Evolutionary conservation across 2,113 vertebrate genomes (phyloP).

Genomic region (Heterotilapia buettikoferi): DNA sequence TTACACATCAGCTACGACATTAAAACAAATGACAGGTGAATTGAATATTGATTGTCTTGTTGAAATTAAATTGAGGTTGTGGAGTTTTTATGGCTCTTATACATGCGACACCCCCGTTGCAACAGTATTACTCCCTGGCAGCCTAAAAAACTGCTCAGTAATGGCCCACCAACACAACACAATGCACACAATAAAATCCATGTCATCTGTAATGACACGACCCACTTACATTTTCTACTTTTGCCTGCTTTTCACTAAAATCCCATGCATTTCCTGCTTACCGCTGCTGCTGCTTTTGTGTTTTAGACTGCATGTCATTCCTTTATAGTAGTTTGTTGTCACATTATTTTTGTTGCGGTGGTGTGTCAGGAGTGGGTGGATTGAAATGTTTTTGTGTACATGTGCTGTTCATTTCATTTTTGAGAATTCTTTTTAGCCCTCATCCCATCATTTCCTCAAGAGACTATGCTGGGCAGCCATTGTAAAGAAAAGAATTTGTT

Average conservation of each 20-base stretch:
- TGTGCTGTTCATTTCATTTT: not conserved
- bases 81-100: not conserved
- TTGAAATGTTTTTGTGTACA: not conserved
- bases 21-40: not conserved
- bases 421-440: not conserved
- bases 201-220: not conserved
- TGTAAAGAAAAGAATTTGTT: not conserved
- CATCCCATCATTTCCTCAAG: not conserved
- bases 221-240: not conserved
- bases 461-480: not conserved
- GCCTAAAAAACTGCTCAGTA: not conserved
- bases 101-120: not conserved
- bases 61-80: not conserved
- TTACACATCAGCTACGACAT: not conserved
- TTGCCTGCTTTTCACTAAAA: not conserved
- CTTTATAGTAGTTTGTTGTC: not conserved
- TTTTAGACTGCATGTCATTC: not conserved
- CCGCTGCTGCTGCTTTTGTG: not conserved
- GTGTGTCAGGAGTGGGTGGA: not conserved
- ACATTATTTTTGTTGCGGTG: not conserved
- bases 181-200: not conserved
- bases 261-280: not conserved
- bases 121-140: not conserved
- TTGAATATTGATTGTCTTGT: not conserved
- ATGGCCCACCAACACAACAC: not conserved